Percentiles rank a stretch among this genome's conserved stretches.
phyloP scores from a whole-genome alignment of 1,140 invertebrate species.

The Cardiocondyla obscurior region DNA sequence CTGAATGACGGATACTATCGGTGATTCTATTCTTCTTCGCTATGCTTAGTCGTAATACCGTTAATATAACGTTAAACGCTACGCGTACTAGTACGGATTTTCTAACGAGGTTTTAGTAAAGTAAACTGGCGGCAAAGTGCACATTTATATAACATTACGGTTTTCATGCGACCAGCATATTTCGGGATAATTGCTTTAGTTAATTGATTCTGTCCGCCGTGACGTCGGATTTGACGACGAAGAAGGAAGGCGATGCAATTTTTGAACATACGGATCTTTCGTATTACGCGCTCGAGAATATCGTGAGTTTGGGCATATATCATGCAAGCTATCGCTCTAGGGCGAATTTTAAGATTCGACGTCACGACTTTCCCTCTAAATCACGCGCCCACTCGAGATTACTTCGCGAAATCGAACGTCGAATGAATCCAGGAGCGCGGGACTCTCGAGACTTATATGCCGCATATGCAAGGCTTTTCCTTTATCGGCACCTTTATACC shows the following conservation, averaged over 20 bases:
- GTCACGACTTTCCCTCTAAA: conserved; percentile 23
- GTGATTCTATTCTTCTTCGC: conserved; percentile 36
- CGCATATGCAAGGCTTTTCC: background rate
- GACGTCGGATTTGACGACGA: background rate
- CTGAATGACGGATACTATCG: conserved; percentile 26
- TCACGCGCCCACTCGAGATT: conserved; percentile 43
- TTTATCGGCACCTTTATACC: conserved; percentile 43
- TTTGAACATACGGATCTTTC: background rate
- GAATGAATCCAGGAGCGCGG: background rate
- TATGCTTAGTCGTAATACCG: conserved; percentile 4
- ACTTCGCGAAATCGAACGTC: conserved; percentile 43
- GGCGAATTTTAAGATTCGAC: conserved; percentile 36
- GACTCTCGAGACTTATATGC: conserved; percentile 29
- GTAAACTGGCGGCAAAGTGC: background rate
- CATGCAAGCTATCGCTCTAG: background rate
- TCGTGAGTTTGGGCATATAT: conserved; percentile 8
- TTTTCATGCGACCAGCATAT: background rate
- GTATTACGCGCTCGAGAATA: background rate
- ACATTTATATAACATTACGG: background rate
- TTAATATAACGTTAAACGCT: conserved; percentile 2
- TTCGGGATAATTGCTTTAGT: background rate
- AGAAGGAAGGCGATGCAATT: background rate
- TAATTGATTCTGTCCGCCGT: background rate
- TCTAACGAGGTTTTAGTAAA: conserved; percentile 11
- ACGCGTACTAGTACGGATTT: background rate